Evolutionary conservation across 2,797 vertebrate genomes (phyloP).

Genomic region (Cichlasoma orientale): DNA sequence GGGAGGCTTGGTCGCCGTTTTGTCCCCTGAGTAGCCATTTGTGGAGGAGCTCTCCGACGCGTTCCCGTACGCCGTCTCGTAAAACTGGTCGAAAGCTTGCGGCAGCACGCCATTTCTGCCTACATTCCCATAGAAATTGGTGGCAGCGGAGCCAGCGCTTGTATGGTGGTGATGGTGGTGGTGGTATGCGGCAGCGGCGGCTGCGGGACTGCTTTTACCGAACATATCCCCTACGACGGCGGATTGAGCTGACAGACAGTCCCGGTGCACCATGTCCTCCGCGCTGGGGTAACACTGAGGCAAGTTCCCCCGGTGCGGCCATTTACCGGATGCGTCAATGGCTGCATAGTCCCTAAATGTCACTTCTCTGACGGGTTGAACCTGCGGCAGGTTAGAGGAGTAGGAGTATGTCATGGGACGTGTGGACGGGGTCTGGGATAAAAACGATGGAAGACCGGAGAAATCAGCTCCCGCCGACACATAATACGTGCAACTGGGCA

Average conservation of each 20-base stretch:
- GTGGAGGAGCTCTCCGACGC: slow-evolving; percentile 85
- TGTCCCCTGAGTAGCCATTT: slow-evolving; percentile 87
- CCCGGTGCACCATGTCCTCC: slow-evolving; percentile 98
- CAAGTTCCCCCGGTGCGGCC: slow-evolving; percentile 95
- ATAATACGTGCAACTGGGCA: slow-evolving; percentile 99
- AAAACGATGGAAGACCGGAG: slow-evolving; percentile 97
- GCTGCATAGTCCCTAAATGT: slow-evolving; percentile 98
- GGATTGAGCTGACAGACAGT: slow-evolving; percentile 92
- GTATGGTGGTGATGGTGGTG: slow-evolving; percentile 89
- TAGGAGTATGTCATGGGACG: slow-evolving; percentile 99
- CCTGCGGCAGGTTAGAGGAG: slow-evolving; percentile 97
- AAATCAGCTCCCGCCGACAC: slow-evolving; percentile 98
- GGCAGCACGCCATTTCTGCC: slow-evolving; percentile 97
- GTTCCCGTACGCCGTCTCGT: slow-evolving; percentile 96
- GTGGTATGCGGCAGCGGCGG: slow-evolving; percentile 80
- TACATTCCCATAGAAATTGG: slow-evolving; percentile 96
- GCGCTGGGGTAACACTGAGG: slow-evolving; percentile 93
- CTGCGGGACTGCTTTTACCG: slow-evolving; percentile 91
- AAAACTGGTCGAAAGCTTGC: slow-evolving; percentile 99
- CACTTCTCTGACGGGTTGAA: slow-evolving; percentile 97
- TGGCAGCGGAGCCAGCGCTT: slow-evolving; percentile 86
- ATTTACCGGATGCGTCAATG: slow-evolving; percentile 97
- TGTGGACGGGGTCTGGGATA: slow-evolving; percentile 97
- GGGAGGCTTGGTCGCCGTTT: slow-evolving; percentile 85
- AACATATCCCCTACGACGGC: slow-evolving; percentile 94